Conservation (phyloP, 2,888 invertebrate genomes). For the Hedya salicella region DNA sequence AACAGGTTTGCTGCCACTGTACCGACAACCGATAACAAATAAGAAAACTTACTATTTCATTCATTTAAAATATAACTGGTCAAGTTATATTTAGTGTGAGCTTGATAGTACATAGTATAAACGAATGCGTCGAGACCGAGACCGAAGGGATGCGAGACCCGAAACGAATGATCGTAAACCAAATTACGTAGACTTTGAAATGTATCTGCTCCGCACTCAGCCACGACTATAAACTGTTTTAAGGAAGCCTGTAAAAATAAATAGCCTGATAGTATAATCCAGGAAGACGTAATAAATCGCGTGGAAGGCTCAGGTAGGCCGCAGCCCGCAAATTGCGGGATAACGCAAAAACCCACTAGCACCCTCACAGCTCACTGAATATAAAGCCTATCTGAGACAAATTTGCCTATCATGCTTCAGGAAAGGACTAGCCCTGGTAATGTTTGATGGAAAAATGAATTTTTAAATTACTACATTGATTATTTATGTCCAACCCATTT, state of each 20-base stretch:
- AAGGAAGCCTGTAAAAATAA: conserved; percentile 38
- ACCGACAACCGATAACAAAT: too few species aligned
- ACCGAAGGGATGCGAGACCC: background rate
- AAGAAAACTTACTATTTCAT: too few species aligned
- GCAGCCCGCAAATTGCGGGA: conserved; percentile 23
- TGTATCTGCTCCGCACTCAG: conserved; percentile 12
- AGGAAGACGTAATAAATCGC: conserved; percentile 30
- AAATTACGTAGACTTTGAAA: conserved; percentile 29
- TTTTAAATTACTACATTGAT: background rate
- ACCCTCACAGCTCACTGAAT: conserved; percentile 37
- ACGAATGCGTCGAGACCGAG: too few species aligned
- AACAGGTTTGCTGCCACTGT: background rate
- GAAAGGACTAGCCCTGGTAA: conserved; percentile 5
- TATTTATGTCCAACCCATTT: too few species aligned
- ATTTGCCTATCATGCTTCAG: conserved; percentile 30
- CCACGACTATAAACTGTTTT: conserved; percentile 29
- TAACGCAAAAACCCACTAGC: conserved; percentile 28
- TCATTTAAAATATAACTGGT: too few species aligned
- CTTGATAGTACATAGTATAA: too few species aligned
- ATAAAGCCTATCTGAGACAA: conserved; percentile 27
- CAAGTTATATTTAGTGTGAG: too few species aligned
- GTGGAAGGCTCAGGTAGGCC: conserved; percentile 35
- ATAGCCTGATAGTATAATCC: conserved; percentile 38
- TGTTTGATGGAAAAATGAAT: background rate
- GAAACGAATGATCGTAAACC: conserved; percentile 15